A percentile compares a stretch with the other conserved stretches of the same genome.
Evolutionary conservation across 2,888 invertebrate genomes (phyloP).

Genomic region (Lathronympha strigana): DNA sequence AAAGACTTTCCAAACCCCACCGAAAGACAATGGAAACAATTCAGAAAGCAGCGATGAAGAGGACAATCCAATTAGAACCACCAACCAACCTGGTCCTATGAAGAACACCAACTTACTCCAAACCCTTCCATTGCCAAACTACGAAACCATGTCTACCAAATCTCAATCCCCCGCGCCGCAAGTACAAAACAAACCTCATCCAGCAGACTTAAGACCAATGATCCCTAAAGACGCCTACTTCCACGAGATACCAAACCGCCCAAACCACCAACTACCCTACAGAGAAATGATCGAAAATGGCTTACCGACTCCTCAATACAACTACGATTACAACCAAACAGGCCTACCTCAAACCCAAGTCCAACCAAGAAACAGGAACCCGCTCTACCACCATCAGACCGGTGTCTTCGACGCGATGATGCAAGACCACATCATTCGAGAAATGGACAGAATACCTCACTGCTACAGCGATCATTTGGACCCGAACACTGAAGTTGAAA

Average conservation of each 20-base stretch:
- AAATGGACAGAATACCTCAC: constrained; percentile 79
- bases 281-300: constrained; percentile 62
- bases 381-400: constrained; percentile 73
- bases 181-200: constrained; percentile 53
- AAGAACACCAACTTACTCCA: constrained; percentile 80
- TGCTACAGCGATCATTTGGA: constrained; percentile 78
- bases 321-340: constrained; percentile 68
- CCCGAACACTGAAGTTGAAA: constrained; percentile 78
- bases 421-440: constrained; percentile 80
- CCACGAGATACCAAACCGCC: constrained; percentile 83
- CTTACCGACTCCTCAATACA: constrained; percentile 60
- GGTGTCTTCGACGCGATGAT: constrained; percentile 81
- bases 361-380: constrained; percentile 72
- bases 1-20: constrained; percentile 76
- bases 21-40: constrained; percentile 78
- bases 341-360: constrained; percentile 64
- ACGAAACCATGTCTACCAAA: constrained; percentile 80
- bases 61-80: constrained; percentile 74
- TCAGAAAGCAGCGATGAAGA: constrained; percentile 86
- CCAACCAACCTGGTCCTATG: constrained; percentile 82
- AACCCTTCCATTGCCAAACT: constrained; percentile 82
- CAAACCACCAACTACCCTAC: constrained; percentile 67
- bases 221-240: constrained; percentile 86
- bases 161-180: constrained; percentile 73
- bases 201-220: constrained; percentile 65